Percentiles rank a stretch among this genome's conserved stretches.
phyloP scores from a whole-genome alignment of 2,888 invertebrate species.

The Acleris cristana region DNA sequence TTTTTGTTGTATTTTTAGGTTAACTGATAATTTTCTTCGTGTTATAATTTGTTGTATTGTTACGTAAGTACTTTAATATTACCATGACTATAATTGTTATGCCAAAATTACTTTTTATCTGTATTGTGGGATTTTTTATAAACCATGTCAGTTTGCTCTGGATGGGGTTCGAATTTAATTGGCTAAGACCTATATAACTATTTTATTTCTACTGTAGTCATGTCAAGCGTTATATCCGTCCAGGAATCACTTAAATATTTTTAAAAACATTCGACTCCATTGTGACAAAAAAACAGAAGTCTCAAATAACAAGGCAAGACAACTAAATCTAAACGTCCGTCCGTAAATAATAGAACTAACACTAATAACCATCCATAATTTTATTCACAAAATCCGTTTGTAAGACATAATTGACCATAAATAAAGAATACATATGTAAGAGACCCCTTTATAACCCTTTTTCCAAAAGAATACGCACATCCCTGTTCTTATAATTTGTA shows the following conservation, averaged over 20 bases:
- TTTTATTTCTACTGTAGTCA: no score
- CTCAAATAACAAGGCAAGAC: constrained; percentile 48
- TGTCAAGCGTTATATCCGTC: no score
- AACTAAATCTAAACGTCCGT: constrained; percentile 63
- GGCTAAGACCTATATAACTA: no score
- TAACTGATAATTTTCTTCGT: constrained; percentile 10
- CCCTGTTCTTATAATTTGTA: constrained; percentile 42
- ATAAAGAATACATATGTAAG: constrained; percentile 78
- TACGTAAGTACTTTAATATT: no score
- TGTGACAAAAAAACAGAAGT: background rate
- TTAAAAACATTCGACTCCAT: constrained; percentile 39
- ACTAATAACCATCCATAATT: constrained; percentile 65
- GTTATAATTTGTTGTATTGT: background rate
- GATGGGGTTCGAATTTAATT: no score
- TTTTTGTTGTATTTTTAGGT: constrained; percentile 18
- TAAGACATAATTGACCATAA: constrained; percentile 81
- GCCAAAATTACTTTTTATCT: no score
- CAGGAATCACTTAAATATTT: background rate
- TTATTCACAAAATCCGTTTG: constrained; percentile 58
- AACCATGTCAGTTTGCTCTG: no score
- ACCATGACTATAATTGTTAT: no score
- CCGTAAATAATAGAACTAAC: constrained; percentile 58
- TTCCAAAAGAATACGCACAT: constrained; percentile 47
- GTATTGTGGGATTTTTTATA: no score
- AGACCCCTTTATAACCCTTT: constrained; percentile 57